A percentile compares a stretch with the other conserved stretches of the same genome.
Conservation (phyloP, 2,888 invertebrate species). For the Dicranocentrus wangi region DNA sequence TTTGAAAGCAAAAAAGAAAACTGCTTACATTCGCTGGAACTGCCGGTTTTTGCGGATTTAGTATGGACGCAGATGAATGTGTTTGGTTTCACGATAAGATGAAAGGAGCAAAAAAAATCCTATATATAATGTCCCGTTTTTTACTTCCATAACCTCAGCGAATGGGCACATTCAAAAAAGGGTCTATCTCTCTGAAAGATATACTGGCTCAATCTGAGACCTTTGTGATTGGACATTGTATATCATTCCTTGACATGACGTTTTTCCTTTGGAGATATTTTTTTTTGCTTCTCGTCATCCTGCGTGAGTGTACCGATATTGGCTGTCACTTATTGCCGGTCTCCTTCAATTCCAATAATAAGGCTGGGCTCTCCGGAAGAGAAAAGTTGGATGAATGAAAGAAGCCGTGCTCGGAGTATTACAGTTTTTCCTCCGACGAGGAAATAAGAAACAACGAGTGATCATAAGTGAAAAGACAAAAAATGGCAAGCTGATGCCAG, state of each 20-base stretch:
- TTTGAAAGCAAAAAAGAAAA: slow-evolving; percentile 31
- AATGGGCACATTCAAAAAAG: not conserved
- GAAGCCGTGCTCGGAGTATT: not conserved
- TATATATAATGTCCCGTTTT: not conserved
- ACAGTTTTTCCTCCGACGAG: not conserved
- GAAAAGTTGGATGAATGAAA: slow-evolving; percentile 12
- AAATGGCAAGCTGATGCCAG: slow-evolving; percentile 49
- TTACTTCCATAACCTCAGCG: not conserved
- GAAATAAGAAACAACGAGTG: slow-evolving; percentile 22
- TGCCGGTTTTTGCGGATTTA: slow-evolving; percentile 40
- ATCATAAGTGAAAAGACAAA: slow-evolving; percentile 34
- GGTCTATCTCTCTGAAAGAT: slow-evolving; percentile 16
- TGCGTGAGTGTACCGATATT: slow-evolving; percentile 43
- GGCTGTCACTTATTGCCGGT: slow-evolving; percentile 57
- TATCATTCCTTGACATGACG: slow-evolving; percentile 55
- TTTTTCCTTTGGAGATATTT: slow-evolving; percentile 28
- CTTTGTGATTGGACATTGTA: slow-evolving; percentile 64
- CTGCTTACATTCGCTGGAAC: slow-evolving; percentile 26
- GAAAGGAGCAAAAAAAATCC: slow-evolving; percentile 12
- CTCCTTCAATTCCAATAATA: slow-evolving; percentile 50
- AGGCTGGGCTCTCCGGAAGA: not conserved
- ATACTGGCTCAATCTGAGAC: slow-evolving; percentile 54
- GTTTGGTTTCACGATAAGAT: slow-evolving; percentile 18
- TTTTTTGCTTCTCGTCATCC: slow-evolving; percentile 13
- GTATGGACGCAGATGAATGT: slow-evolving; percentile 40